phyloP scores from a whole-genome alignment of 2,797 vertebrate species.

The Coendou prehensilis region DNA sequence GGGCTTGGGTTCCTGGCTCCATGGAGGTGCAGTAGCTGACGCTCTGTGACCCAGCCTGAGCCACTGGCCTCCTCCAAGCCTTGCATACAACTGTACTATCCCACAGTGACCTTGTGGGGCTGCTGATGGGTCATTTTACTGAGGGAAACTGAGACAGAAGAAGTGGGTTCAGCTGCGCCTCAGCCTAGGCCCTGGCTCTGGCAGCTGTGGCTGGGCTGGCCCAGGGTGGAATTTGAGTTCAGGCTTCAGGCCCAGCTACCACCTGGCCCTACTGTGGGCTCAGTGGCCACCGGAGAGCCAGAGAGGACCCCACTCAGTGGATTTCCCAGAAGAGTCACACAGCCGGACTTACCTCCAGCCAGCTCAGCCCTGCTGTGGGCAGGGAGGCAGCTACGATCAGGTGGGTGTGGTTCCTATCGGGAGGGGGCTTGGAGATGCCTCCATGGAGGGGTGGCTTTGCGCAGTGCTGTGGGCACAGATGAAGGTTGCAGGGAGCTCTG shows the following conservation, averaged over 20 bases:
- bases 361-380: neutral
- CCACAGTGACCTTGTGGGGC: neutral
- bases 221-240: neutral
- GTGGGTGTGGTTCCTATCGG: accelerated
- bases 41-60: neutral
- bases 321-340: no score
- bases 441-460: neutral
- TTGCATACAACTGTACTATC: no score
- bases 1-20: neutral
- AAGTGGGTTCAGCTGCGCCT: no score
- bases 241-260: neutral
- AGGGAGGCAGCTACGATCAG: neutral
- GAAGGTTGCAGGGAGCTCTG: neutral
- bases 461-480: neutral
- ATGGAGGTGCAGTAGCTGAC: no score
- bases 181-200: neutral
- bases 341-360: neutral
- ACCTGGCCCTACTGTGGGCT: neutral
- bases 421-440: neutral
- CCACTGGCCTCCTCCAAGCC: neutral
- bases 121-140: neutral
- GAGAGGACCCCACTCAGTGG: neutral
- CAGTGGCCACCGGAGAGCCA: neutral
- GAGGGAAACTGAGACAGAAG: neutral
- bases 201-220: neutral